phyloP scores from a whole-genome alignment of 2,888 invertebrate species.

The Thysanoteuthis rhombus region DNA sequence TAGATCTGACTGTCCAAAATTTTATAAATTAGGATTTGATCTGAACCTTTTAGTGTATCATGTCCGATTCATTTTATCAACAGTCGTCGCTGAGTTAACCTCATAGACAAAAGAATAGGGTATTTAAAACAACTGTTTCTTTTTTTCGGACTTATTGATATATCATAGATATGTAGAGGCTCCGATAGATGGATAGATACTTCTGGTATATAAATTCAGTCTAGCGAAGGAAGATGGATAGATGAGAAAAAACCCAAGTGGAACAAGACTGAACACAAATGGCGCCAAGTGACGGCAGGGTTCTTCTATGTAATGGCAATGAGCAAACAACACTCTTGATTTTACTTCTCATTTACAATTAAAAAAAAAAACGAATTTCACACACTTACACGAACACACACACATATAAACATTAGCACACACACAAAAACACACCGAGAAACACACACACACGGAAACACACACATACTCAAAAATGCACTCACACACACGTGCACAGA shows the following conservation, averaged over 20 bases:
- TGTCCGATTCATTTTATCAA: too few species aligned
- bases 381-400: not conserved
- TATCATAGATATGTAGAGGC: too few species aligned
- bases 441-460: not conserved
- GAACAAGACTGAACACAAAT: not conserved
- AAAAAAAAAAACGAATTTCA: not conserved
- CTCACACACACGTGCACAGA: not conserved
- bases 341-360: not conserved
- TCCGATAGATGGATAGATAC: not conserved
- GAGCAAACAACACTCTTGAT: not conserved
- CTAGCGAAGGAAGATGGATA: not conserved
- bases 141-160: too few species aligned
- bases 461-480: not conserved
- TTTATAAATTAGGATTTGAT: too few species aligned
- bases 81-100: too few species aligned
- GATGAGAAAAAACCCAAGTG: not conserved
- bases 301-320: not conserved
- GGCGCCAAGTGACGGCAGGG: not conserved
- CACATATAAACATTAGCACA: not conserved
- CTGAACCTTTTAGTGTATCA: too few species aligned
- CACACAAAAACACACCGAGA: not conserved
- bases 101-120: too few species aligned
- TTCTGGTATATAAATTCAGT: not conserved
- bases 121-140: too few species aligned
- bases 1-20: too few species aligned